Conservation (phyloP, 2,113 vertebrate species). For the Microtus pennsylvanicus region DNA sequence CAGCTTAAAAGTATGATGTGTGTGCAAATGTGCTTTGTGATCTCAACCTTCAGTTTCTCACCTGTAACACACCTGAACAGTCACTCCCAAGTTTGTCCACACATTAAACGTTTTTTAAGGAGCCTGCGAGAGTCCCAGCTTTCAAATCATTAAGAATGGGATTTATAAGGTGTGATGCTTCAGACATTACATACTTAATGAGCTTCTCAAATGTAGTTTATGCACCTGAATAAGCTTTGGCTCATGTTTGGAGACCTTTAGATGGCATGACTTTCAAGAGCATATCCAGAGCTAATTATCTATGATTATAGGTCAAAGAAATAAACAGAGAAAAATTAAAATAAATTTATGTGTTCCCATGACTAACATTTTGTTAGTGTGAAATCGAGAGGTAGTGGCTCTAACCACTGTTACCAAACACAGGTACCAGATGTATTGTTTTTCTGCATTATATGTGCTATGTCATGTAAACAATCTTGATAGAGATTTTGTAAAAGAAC, state of each 20-base stretch:
- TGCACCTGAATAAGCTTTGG: neutral
- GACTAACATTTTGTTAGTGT: neutral
- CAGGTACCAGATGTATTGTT: neutral
- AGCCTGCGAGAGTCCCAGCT: neutral
- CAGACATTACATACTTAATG: neutral
- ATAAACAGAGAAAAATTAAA: constrained; percentile 24
- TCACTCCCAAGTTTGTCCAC: neutral
- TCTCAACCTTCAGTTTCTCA: neutral
- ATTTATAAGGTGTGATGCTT: neutral
- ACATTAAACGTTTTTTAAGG: neutral
- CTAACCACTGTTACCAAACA: neutral
- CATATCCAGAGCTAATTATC: neutral
- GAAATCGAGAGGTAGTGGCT: neutral
- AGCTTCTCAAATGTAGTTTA: neutral
- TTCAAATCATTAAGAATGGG: neutral
- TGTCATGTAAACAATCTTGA: neutral
- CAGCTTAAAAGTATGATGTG: neutral
- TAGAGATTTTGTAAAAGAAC: neutral
- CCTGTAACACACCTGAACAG: neutral
- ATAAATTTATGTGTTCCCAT: neutral
- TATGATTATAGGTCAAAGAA: constrained; percentile 4
- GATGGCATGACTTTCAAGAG: neutral
- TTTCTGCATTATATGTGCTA: neutral
- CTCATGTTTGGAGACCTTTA: neutral
- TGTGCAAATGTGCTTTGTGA: neutral